Evolutionary conservation across 2,113 vertebrate species (phyloP).

Genomic region (Vombatus ursinus): DNA sequence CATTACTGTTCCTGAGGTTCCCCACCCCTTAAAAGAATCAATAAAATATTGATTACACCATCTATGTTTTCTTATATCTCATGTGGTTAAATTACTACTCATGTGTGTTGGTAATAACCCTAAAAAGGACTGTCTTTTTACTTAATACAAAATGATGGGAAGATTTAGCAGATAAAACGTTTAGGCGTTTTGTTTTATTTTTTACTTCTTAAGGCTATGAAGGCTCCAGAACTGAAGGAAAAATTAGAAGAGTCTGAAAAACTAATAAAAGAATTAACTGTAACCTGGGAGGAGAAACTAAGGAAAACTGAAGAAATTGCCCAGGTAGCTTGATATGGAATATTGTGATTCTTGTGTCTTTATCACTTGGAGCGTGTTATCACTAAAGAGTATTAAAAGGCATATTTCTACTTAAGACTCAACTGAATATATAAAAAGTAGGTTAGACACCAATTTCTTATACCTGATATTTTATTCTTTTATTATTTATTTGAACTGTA

Average conservation of each 20-base stretch:
- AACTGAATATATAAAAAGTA: not conserved
- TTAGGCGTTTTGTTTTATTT: not conserved
- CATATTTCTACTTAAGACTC: not conserved
- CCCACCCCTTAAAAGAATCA: not conserved
- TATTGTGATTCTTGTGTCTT: not conserved
- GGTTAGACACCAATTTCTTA: not conserved
- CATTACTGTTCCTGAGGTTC: not conserved
- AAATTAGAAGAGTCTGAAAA: slow-evolving; percentile 98
- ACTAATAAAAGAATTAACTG: slow-evolving; percentile 95
- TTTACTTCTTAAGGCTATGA: slow-evolving; percentile 89
- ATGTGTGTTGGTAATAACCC: not conserved
- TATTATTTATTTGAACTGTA: not conserved
- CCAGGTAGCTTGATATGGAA: slow-evolving; percentile 86
- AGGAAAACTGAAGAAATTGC: slow-evolving; percentile 98
- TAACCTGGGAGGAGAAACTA: slow-evolving; percentile 99
- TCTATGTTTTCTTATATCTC: not conserved
- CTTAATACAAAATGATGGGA: not conserved
- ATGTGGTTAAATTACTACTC: slow-evolving; percentile 37
- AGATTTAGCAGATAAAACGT: slow-evolving; percentile 38
- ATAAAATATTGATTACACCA: not conserved
- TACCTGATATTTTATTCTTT: not conserved
- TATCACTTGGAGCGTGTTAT: not conserved
- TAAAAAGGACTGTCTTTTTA: not conserved
- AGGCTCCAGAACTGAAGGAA: slow-evolving; percentile 97
- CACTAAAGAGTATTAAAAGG: not conserved